These are phyloP conservation scores for Tenthredo scrophulariae DNA, from an alignment of 2,888 invertebrate species.

Conservation along the genomic window DNA sequence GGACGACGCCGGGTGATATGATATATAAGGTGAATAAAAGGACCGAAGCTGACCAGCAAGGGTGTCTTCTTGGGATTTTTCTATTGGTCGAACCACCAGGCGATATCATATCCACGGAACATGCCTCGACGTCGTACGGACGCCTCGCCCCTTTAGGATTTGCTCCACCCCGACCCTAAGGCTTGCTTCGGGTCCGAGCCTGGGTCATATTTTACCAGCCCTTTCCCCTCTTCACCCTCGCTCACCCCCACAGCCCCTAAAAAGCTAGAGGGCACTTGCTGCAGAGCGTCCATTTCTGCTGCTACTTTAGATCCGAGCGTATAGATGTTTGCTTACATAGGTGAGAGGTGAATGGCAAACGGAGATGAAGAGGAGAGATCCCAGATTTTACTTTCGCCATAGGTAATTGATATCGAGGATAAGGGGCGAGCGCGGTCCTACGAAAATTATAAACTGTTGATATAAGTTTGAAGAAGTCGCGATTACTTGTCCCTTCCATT, in stretches of 20 bases:
- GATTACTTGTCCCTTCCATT: neutral
- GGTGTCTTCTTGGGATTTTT: constrained; percentile 16
- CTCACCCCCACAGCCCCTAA: neutral
- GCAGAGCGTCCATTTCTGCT: constrained; percentile 37
- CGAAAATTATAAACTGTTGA: neutral
- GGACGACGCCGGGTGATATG: neutral
- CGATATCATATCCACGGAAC: constrained; percentile 50
- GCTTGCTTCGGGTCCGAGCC: constrained; percentile 2
- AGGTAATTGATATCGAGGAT: neutral
- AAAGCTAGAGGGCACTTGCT: constrained; percentile 29
- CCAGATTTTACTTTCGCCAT: neutral
- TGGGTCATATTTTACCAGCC: constrained; percentile 51
- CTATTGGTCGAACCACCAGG: constrained; percentile 38
- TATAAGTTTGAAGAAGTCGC: neutral
- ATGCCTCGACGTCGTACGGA: constrained; percentile 41
- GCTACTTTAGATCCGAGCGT: neutral
- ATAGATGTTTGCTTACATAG: neutral
- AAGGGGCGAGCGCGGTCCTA: too few species aligned
- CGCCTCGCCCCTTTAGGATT: constrained; percentile 47
- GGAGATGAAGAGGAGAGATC: neutral
- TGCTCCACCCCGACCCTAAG: constrained; percentile 48
- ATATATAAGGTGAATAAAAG: constrained; percentile 3
- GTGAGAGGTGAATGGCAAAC: neutral
- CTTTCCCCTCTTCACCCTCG: neutral
- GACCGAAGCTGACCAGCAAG: constrained; percentile 6